Conservation (phyloP, 2,797 vertebrate genomes). For the Chiloscyllium punctatum region DNA sequence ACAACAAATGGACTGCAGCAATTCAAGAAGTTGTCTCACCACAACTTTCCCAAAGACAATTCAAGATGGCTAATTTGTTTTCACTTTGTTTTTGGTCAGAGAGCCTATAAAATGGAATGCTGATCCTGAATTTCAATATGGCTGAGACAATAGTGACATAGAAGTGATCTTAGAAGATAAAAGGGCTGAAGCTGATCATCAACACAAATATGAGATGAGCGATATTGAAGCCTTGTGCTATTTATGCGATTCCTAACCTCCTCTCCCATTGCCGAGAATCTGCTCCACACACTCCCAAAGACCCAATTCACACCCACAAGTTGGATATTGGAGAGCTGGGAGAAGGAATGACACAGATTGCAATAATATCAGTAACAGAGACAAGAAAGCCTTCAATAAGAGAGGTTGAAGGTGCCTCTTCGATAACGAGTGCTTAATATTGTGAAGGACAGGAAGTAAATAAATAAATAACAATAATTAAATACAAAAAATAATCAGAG, state of each 20-base stretch:
- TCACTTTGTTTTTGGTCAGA: background rate
- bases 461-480: slow-evolving; percentile 23
- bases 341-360: background rate
- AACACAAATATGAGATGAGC: background rate
- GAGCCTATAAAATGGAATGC: background rate
- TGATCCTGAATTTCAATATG: background rate
- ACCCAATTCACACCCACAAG: background rate
- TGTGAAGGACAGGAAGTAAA: background rate
- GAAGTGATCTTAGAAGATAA: background rate
- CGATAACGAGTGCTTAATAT: background rate
- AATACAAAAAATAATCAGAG: background rate
- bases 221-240: background rate
- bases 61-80: too few species aligned
- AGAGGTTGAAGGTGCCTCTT: background rate
- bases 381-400: background rate
- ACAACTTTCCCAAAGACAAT: too few species aligned
- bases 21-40: too few species aligned
- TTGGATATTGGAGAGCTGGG: background rate
- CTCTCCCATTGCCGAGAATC: background rate
- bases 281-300: background rate
- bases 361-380: background rate
- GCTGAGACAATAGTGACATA: background rate
- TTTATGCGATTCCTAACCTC: background rate
- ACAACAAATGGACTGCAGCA: background rate
- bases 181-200: background rate